Evolutionary conservation across 2,888 invertebrate species (phyloP).

Genomic region (Chouioia cunea): DNA sequence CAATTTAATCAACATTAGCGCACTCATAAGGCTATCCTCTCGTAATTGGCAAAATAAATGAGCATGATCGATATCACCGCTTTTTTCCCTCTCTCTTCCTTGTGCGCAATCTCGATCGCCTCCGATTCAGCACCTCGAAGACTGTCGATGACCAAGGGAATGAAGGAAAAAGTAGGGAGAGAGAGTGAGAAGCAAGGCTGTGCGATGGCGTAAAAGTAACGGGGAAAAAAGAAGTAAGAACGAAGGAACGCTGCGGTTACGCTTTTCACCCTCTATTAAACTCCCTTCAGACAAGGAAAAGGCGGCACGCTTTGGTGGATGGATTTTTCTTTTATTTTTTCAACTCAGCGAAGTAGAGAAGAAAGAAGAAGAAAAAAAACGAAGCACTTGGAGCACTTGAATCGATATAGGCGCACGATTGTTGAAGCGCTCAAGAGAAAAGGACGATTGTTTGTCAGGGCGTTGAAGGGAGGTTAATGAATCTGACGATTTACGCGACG

Average conservation of each 20-base stretch:
- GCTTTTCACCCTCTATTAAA: constrained; percentile 69
- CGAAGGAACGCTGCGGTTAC: constrained; percentile 45
- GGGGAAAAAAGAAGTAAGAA: constrained; percentile 51
- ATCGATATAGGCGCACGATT: constrained; percentile 16
- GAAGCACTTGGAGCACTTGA: too few relatives aligned
- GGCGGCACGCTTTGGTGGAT: constrained; percentile 65
- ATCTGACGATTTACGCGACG: constrained; percentile 33
- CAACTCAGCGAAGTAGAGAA: constrained; percentile 45
- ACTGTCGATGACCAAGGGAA: constrained; percentile 48
- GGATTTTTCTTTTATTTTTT: constrained; percentile 49
- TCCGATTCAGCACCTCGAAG: constrained; percentile 7
- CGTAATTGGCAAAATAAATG: constrained; percentile 8
- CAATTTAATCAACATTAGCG: too few relatives aligned
- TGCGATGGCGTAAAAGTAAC: constrained; percentile 44
- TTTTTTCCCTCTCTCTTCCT: background rate
- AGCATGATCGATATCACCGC: constrained; percentile 37
- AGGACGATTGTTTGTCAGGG: constrained; percentile 13
- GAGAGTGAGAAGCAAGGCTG: constrained; percentile 25
- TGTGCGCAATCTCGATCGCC: constrained; percentile 1
- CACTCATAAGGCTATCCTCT: background rate
- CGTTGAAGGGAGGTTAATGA: constrained; percentile 29
- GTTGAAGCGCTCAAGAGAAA: background rate
- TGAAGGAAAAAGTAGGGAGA: constrained; percentile 37
- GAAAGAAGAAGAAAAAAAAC: background rate
- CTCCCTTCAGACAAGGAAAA: constrained; percentile 72